These are phyloP conservation scores for Limnephilus rhombicus DNA, from an alignment of 2,888 invertebrate species.

Conservation along the genomic window DNA sequence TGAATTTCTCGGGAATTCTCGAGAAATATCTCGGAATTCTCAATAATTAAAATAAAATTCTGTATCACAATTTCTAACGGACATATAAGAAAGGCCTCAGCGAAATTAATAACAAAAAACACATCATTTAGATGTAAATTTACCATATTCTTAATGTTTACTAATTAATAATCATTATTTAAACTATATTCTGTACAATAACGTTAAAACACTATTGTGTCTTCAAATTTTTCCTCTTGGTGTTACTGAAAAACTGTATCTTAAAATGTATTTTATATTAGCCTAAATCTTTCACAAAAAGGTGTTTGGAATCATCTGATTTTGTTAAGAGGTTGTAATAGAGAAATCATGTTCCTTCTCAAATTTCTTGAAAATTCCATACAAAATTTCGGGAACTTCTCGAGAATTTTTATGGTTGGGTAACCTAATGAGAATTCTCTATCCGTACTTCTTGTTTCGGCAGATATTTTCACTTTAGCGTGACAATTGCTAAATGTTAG, in stretches of 20 bases:
- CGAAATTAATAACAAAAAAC: slow-evolving; percentile 48
- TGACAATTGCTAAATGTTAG: neutral
- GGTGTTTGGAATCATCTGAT: neutral
- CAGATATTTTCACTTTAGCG: neutral
- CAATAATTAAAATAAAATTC: neutral
- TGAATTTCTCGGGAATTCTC: neutral
- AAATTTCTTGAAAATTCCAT: neutral
- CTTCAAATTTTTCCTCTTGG: slow-evolving; percentile 58
- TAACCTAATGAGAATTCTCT: neutral
- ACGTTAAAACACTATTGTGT: slow-evolving; percentile 58
- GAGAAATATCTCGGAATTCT: neutral
- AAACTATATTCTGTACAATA: slow-evolving; percentile 55
- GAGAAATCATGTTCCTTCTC: neutral
- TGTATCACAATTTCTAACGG: neutral
- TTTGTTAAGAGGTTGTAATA: neutral
- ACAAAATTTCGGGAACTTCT: neutral
- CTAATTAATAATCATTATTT: slow-evolving; percentile 41
- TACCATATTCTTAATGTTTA: slow-evolving; percentile 58
- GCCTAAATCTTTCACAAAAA: neutral
- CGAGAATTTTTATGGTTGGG: neutral
- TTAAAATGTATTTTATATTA: slow-evolving; percentile 4
- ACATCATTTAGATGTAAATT: slow-evolving; percentile 63
- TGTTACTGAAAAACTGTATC: slow-evolving; percentile 47
- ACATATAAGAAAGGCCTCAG: slow-evolving; percentile 48
- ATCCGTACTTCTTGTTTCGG: neutral